These are phyloP conservation scores for Corythornis leucogaster DNA, from an alignment of 2,797 vertebrate species.

Conservation along the genomic window DNA sequence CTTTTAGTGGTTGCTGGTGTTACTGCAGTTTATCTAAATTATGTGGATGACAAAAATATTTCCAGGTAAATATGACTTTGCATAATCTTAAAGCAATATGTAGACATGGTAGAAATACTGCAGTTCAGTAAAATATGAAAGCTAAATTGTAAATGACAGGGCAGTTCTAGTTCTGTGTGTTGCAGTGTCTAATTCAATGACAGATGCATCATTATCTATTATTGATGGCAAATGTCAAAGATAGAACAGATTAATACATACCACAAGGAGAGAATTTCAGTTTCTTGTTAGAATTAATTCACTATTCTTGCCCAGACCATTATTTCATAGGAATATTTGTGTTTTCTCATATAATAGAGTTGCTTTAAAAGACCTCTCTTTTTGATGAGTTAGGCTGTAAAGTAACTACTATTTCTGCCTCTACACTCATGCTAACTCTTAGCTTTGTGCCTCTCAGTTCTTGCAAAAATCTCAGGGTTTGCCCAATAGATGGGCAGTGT, in stretches of 20 bases:
- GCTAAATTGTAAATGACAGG: not conserved
- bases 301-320: not conserved
- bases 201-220: not conserved
- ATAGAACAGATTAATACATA: not conserved
- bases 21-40: conserved; percentile 8
- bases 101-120: not conserved
- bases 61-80: not conserved
- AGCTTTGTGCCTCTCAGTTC: not conserved
- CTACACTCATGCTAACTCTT: rapidly evolving
- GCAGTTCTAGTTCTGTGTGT: not conserved
- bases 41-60: not conserved
- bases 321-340: not conserved
- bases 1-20: not conserved
- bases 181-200: not conserved
- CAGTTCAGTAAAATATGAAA: not conserved
- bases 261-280: not conserved
- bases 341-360: not conserved
- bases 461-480: not conserved
- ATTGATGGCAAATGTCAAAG: not conserved
- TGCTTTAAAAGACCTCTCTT: not conserved
- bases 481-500: not conserved
- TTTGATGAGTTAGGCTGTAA: not conserved
- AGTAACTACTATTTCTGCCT: not conserved
- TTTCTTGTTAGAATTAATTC: not conserved
- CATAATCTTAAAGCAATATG: not conserved